These are phyloP conservation scores for Deilephila elpenor DNA, from an alignment of 2,888 invertebrate species.

Conservation along the genomic window DNA sequence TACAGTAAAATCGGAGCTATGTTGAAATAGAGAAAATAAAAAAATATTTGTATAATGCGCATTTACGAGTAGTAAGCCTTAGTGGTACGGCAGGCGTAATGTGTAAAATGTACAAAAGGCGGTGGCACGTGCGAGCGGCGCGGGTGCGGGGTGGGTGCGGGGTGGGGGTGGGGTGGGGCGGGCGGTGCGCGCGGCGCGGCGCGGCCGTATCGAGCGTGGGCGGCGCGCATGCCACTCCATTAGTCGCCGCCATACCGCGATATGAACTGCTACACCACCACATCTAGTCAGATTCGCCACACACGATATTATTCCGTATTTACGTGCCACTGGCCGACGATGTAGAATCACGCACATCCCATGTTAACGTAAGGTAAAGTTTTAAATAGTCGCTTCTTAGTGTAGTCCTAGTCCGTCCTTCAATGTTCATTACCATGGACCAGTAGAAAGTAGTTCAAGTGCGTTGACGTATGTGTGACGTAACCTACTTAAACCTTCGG, in stretches of 20 bases:
- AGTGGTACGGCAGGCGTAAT: neutral
- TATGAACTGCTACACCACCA: constrained; percentile 61
- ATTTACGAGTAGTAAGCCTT: constrained; percentile 13
- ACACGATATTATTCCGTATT: constrained; percentile 52
- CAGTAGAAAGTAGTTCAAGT: constrained; percentile 53
- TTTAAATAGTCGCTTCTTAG: constrained; percentile 15
- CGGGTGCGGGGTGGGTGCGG: constrained; percentile 34
- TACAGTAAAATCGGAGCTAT: neutral
- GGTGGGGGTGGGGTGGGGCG: constrained; percentile 37
- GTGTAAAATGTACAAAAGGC: neutral
- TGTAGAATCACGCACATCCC: constrained; percentile 57
- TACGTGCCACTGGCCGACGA: constrained; percentile 55
- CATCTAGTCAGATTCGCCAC: constrained; percentile 51
- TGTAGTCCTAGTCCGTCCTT: constrained; percentile 18
- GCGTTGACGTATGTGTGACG: constrained; percentile 65
- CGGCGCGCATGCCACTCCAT: constrained; percentile 69
- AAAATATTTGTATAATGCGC: neutral
- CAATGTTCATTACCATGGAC: constrained; percentile 43
- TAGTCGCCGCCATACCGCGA: constrained; percentile 57
- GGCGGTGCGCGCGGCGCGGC: constrained; percentile 44
- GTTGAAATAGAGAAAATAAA: neutral
- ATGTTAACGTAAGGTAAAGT: constrained; percentile 63
- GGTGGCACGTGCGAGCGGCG: neutral
- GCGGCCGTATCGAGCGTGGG: constrained; percentile 78
- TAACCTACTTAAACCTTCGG: constrained; percentile 52